Base-by-base conservation (phyloP, 2,888 invertebrate species). In the Oscheius sp. region DNA sequence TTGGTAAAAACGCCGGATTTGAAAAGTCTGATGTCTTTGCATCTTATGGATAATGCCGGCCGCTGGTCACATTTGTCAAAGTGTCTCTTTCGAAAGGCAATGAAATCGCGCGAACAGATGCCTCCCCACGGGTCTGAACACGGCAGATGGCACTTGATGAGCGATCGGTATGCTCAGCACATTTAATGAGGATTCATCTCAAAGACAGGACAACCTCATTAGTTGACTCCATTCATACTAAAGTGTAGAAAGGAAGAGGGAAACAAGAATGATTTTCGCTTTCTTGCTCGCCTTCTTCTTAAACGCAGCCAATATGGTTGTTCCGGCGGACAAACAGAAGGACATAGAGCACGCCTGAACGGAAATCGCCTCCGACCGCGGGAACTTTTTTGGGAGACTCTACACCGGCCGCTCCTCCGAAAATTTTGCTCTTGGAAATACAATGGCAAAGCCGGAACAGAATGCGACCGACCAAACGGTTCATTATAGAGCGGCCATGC, bases 81-180 rank as follows among this genome's bases (percentile, higher is more conserved):
- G 57, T 34, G 57, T 57, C 57, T 57, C 37, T 57, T 57, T 57
- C 57, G 57, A 57, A 57, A 57, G 57, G 57, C 57, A 57, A 57
- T 57, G 57, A 57, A 57, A 57, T 57, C 57, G 57, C 57, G 57
- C 57, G 57, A 57, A 57, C 57, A 57, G 57, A 57, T 57, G 57
- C 37, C 57, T 34, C 57, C 57, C 37, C 15, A 25, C n/a, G n/a
- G 37, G 52, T 25, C 37, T 37, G 34, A 37, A 34, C 37, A 34
- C 39, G 25, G 57, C 57, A 57, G 57, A 57, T 57, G 57, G 57
- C 57, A 57, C 57, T 57, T 25, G 57, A 57, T 57, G 57, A 57
- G 57, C 39, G 57, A 57, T 57, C 57, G 39, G 34, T 37, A 25
- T 57, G 37, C 57, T 57, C 57, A 37, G 37, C 57, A 57, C 57